Base-by-base conservation (phyloP, 1,140 invertebrate species). In the Uloborus diversus region DNA sequence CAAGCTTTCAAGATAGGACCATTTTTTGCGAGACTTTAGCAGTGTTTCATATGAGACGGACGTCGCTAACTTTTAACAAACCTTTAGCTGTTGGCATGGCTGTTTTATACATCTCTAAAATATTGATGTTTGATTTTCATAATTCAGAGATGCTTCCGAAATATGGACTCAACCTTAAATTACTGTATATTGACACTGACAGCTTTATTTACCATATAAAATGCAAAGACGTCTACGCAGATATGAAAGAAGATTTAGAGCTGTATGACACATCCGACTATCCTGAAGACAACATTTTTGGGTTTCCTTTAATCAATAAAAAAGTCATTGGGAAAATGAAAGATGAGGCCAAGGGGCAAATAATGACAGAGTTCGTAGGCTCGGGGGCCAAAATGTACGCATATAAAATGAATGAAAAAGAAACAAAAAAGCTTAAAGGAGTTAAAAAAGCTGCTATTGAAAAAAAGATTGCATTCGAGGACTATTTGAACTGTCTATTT, bases 241-340 rank as follows among this genome's bases (percentile, higher is more conserved):
- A 68, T 69, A 51, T 81, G 51, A 76, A 65, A 32, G 37, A 75
- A 53, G 28, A 62, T 0, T 0, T 61, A 64, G 20, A 71, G 5
- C n/a, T 23, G 5, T 82, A 81, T 30, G 81, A 82, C 33, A 62
- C 70, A 2, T 83, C 65, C 35, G 62, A 83, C 79, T 83, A 83
- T 70, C 51, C 57, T 30, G 30, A 79, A 59, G 30, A 79, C 28
- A 59, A 2, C 28, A 42, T 79, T 27, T 66, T 28, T 59, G 49
- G 23, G 33, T 57, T 57, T 3, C 9, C 0, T 84, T 14, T 81
- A 35, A 9, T 85, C 32, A 88, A 89, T 81, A 88, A 87, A 82
- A 89, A 89, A 81, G 84, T 87, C 4, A 28, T 87, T 5, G 88
- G 88, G 7, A 85, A 87, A 82, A 86, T 89, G 81, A 89, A 88